A percentile compares a stretch with the other conserved stretches of the same genome.
Evolutionary conservation across 1,140 invertebrate species (phyloP).

Genomic region (Drosophila neocordata): DNA sequence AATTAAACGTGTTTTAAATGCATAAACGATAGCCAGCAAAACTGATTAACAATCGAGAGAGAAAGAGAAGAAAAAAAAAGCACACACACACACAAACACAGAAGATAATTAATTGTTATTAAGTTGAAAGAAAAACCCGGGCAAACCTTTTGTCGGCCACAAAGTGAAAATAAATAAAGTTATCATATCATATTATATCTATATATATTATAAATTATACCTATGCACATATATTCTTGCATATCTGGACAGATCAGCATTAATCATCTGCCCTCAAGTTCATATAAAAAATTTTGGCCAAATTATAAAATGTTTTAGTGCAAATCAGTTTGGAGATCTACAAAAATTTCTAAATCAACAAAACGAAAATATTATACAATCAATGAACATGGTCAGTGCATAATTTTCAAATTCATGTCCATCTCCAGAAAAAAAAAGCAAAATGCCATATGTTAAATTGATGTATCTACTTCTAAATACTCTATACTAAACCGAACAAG

Average conservation of each 20-base stretch:
- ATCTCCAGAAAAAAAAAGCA: not conserved
- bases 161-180: slow-evolving; percentile 41
- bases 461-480: not conserved
- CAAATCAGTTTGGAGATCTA: not conserved
- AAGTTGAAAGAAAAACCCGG: slow-evolving; percentile 34
- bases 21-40: slow-evolving; percentile 47
- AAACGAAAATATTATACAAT: slow-evolving; percentile 29
- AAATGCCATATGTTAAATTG: not conserved
- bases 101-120: slow-evolving; percentile 55
- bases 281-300: not conserved
- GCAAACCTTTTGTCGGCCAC: slow-evolving; percentile 33
- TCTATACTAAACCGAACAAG: no score
- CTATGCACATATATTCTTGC: not conserved
- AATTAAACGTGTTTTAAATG: slow-evolving; percentile 78
- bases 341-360: not conserved
- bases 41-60: slow-evolving; percentile 10
- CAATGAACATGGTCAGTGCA: slow-evolving; percentile 45
- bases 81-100: not conserved
- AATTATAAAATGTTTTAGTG: not conserved
- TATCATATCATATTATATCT: slow-evolving; percentile 12
- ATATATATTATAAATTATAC: slow-evolving; percentile 9
- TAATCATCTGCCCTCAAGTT: not conserved
- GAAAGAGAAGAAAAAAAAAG: slow-evolving; percentile 17
- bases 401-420: slow-evolving; percentile 44
- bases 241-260: not conserved